phyloP scores from a whole-genome alignment of 2,113 vertebrate genomes.

The Lepidothrix coronata region DNA sequence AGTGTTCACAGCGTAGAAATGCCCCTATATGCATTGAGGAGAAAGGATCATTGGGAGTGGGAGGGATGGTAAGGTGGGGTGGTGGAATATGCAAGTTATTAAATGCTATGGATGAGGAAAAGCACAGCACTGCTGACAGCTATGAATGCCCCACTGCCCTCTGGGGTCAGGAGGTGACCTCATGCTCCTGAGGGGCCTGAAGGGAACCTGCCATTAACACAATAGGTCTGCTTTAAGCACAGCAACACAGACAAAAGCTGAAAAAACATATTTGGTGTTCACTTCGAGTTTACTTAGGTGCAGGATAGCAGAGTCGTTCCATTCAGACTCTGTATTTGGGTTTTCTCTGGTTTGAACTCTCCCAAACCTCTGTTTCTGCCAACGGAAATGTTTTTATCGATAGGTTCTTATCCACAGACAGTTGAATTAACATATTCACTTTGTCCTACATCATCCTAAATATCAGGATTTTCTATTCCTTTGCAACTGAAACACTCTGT shows the following conservation, averaged over 20 bases:
- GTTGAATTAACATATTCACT: not conserved
- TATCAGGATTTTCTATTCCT: not conserved
- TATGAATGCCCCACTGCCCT: not conserved
- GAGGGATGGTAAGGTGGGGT: not conserved
- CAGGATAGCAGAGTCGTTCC: not conserved
- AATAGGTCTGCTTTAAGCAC: constrained; percentile 19
- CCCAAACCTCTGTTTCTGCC: not conserved
- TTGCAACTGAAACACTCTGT: not conserved
- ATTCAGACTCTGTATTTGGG: not conserved
- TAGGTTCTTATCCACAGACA: not conserved
- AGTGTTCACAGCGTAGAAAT: not conserved
- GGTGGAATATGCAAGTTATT: not conserved
- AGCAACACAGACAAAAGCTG: constrained; percentile 34
- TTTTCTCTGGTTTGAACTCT: not conserved
- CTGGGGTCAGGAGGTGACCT: constrained; percentile 38
- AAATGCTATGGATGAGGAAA: not conserved
- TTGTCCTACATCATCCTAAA: not conserved
- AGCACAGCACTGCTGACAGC: not conserved
- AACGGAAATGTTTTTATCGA: not conserved
- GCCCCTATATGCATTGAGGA: accelerated
- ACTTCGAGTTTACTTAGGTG: constrained; percentile 18
- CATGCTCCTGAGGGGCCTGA: not conserved
- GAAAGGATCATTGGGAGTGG: not conserved
- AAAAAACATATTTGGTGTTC: constrained; percentile 37
- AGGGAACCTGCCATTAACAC: constrained; percentile 1